phyloP scores from a whole-genome alignment of 2,113 vertebrate genomes.

The Protobothrops flavoviridis region DNA sequence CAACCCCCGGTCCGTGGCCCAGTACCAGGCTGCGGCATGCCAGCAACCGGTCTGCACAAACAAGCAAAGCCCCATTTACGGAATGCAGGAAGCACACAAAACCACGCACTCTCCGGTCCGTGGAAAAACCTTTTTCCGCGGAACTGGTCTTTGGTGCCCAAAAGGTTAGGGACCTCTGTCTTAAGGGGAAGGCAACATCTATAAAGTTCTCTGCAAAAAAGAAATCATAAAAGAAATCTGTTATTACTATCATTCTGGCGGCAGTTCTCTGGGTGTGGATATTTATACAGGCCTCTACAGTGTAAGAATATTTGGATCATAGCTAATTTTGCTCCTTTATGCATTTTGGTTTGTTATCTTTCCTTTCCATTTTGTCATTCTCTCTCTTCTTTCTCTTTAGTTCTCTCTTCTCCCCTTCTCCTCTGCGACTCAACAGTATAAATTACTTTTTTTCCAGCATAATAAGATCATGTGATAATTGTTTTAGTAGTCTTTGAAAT shows the following conservation, averaged over 20 bases:
- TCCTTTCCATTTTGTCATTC: not conserved
- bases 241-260: not conserved
- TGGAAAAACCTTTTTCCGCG: no score
- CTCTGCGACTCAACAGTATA: not conserved
- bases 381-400: not conserved
- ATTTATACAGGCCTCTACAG: not conserved
- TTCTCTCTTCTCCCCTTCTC: not conserved
- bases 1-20: no score
- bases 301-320: not conserved
- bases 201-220: not conserved
- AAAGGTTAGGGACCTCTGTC: not conserved
- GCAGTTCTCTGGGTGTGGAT: not conserved
- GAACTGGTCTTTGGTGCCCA: no score
- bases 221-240: not conserved
- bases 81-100: no score
- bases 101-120: no score
- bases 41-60: no score
- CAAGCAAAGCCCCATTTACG: no score
- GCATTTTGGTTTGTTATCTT: not conserved
- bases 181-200: not conserved
- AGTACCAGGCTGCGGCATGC: no score
- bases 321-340: not conserved
- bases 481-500: not conserved
- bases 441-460: not conserved
- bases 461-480: not conserved